Base-by-base conservation (phyloP, 1,140 invertebrate species). In the Lasaia peninsularis region DNA sequence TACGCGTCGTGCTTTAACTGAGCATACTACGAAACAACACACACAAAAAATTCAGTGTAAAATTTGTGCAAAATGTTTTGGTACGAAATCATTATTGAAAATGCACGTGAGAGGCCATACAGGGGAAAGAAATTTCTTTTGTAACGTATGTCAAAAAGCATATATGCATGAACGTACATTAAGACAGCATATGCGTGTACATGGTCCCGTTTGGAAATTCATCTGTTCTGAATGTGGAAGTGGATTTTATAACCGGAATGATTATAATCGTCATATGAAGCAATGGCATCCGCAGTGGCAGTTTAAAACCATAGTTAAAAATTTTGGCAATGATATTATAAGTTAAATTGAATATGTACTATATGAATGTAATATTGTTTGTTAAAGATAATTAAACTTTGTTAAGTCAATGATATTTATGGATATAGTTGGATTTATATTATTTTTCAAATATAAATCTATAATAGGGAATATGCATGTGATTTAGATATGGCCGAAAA, bases 21-120 rank as follows among this genome's bases (percentile, higher is more conserved):
- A 88, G 48, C 86, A 88, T 0, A 90, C 89, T 0, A 90, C 89
- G 0, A 90, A 89, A 48, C 77, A 86, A 33, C 91, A 91, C 54
- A 91, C 89, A 31, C 87, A 90, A 32, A 90, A 89, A 61, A 91
- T 91, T 35, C 88, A 90, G 18, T 91, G 91, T 51, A 86, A 91
- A 61, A 75, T 90, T 2, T 91, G 91, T 52, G 88, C 88, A 2
- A 91, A 91, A 65, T 86, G 89, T 58, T 91, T 91, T 49, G 91
- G 89, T 1, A 90, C 91, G 0, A 71, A 81, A 5, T 93, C 93
- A 78, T 91, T 74, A 68, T 91, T 78, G 76, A 95, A 89, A 91
- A 96, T 91, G 73, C 94, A 96, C 78, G 92, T 94, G 81, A 79
- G 93, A 57, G 92, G 91, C 1, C 93, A 94, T 65, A 93, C 92